These are phyloP conservation scores for Vombatus ursinus DNA, from an alignment of 2,113 vertebrate species.

Conservation along the genomic window DNA sequence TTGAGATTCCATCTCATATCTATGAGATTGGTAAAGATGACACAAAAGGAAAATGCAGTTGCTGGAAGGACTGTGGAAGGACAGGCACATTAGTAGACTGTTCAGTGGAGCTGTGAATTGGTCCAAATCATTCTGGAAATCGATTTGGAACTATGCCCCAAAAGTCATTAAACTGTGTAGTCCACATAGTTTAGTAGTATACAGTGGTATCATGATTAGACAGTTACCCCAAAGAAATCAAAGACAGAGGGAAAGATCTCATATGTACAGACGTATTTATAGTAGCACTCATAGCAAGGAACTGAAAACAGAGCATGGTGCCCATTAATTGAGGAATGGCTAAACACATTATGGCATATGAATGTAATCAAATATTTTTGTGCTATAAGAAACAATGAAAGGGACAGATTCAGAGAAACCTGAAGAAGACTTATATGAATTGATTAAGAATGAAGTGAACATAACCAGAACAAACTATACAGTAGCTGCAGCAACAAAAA, in stretches of 20 bases:
- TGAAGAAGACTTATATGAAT: neutral
- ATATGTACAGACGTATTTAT: neutral
- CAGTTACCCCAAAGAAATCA: neutral
- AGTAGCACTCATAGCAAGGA: neutral
- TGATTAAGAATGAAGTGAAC: neutral
- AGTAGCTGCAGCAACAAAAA: neutral
- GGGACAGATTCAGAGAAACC: neutral
- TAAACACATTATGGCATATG: neutral
- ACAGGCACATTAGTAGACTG: neutral
- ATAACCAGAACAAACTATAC: neutral
- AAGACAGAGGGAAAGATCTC: neutral
- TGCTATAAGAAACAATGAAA: neutral
- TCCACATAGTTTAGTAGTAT: neutral
- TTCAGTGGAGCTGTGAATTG: neutral
- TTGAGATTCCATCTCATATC: neutral
- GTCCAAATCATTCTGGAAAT: neutral
- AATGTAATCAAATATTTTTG: neutral
- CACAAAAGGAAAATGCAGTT: neutral
- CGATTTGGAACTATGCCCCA: neutral
- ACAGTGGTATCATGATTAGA: neutral
- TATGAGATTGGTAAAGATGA: neutral
- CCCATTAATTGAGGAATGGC: neutral
- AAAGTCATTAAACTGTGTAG: neutral
- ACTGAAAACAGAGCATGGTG: neutral
- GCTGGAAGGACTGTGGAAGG: neutral